Evolutionary conservation across 2,888 invertebrate genomes (phyloP).

Genomic region (Melanchra persicariae): DNA sequence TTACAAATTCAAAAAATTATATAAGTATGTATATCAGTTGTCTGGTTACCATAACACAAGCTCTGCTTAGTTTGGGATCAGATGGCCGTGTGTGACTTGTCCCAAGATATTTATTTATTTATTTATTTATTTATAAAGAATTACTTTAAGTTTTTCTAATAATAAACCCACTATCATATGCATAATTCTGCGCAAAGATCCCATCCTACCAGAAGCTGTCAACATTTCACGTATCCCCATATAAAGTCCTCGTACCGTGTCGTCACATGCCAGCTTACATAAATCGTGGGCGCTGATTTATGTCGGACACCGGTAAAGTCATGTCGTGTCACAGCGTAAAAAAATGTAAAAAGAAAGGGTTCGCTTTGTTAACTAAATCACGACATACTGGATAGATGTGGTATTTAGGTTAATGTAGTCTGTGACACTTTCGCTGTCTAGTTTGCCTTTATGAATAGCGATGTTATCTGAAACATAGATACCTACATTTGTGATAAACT

Average conservation of each 20-base stretch:
- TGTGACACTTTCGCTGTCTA: neutral
- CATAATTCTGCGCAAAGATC: constrained; percentile 16
- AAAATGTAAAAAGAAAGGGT: constrained; percentile 45
- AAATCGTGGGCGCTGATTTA: constrained; percentile 64
- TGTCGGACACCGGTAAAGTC: constrained; percentile 62
- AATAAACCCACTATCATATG: neutral
- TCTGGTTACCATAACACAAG: no score
- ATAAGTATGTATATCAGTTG: no score
- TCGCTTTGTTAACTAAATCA: constrained; percentile 50
- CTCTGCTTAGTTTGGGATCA: no score
- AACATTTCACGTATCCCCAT: constrained; percentile 15
- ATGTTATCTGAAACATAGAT: neutral
- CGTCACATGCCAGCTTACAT: constrained; percentile 52
- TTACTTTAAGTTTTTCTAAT: neutral
- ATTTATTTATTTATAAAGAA: no score
- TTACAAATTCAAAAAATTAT: no score
- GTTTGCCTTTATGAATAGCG: neutral
- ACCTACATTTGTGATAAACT: neutral
- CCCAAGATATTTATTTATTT: no score
- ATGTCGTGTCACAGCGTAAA: constrained; percentile 56
- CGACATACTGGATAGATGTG: constrained; percentile 7
- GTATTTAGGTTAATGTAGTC: constrained; percentile 4
- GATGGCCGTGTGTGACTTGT: no score
- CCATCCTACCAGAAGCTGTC: constrained; percentile 4
- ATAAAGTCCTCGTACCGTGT: constrained; percentile 42